Base-by-base conservation (phyloP, 2,113 vertebrate genomes). In the Coptodon bakossiorum region DNA sequence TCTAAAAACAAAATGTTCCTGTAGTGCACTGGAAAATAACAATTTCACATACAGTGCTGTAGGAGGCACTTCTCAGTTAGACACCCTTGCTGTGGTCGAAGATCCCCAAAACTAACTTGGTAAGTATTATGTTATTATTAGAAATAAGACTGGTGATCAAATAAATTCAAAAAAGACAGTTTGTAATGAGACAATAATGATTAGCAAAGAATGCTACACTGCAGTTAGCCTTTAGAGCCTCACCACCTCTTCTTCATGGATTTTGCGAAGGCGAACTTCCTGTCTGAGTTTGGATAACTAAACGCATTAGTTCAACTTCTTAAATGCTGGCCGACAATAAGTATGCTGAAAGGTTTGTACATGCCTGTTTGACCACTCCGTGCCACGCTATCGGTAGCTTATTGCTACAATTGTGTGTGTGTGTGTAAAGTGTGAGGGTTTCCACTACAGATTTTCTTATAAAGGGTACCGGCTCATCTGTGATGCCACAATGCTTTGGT, bases 241-340 rank as follows among this genome's bases (percentile, higher is more conserved):
- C 89, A 82, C 87, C 93, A 89, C 19, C 29, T 56, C 34, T 63
- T 78, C 54, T 34, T 16, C 80, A 95, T 86, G 86, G 43, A 84
- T 93, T 95, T 94, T 92, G 84, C 91, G 93, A 93, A 93, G 79
- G 48, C 79, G 83, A 92, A 81, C 96, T 97, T 97, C 97, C 19
- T 22, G 19, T 12, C 96, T 95, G 89, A 48, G 27, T 91, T 87
- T 82, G 92, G 96, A 91, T 97, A 96, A 93, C 81, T 24, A 90
- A 93, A 95, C 87, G 95, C 91, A 95, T 96, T 94, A 86, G 92
- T 96, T 95, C 96, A 95, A 61, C 27, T 97, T 87, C 93, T 96
- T 97, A 96, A 96, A 96, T 8, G 93, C 93, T 83, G 95, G 90
- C 93, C 59, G 96, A 84, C 82, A 61, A 86, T 90, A 89, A 45